These are phyloP conservation scores for Anaspis maculata DNA, from an alignment of 2,888 invertebrate species.

Conservation along the genomic window DNA sequence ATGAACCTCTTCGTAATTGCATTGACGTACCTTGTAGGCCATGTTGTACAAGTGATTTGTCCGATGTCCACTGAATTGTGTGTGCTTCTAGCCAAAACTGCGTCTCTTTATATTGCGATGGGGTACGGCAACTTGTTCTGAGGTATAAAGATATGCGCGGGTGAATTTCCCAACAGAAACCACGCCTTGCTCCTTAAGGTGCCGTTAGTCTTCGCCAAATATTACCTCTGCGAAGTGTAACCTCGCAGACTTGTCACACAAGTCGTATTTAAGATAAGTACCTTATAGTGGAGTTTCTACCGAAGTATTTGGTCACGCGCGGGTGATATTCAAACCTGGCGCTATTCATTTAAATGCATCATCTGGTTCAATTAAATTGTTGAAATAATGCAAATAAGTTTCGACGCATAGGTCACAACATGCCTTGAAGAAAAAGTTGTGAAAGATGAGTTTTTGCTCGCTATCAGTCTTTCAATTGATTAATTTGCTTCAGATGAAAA, in stretches of 20 bases:
- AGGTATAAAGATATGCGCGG: constrained; percentile 2
- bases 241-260: constrained; percentile 12
- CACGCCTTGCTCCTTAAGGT: constrained; percentile 13
- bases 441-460: no score
- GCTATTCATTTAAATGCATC: no score
- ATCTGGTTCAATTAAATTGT: no score
- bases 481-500: no score
- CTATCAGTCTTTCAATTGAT: no score
- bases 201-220: constrained; percentile 6
- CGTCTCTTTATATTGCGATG: not conserved
- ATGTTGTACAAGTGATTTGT: constrained; percentile 8
- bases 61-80: constrained; percentile 8
- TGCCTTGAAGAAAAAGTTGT: no score
- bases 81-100: no score
- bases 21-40: constrained; percentile 11
- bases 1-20: no score
- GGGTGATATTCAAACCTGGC: no score
- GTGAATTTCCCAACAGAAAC: constrained; percentile 13
- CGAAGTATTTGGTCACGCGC: no score
- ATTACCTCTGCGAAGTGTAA: constrained; percentile 7
- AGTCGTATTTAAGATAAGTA: constrained; percentile 13
- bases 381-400: no score
- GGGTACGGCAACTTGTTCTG: not conserved
- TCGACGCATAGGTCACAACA: no score
- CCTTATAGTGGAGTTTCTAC: not conserved